phyloP scores from a whole-genome alignment of 2,888 invertebrate genomes.

The Euzophera pinguis region DNA sequence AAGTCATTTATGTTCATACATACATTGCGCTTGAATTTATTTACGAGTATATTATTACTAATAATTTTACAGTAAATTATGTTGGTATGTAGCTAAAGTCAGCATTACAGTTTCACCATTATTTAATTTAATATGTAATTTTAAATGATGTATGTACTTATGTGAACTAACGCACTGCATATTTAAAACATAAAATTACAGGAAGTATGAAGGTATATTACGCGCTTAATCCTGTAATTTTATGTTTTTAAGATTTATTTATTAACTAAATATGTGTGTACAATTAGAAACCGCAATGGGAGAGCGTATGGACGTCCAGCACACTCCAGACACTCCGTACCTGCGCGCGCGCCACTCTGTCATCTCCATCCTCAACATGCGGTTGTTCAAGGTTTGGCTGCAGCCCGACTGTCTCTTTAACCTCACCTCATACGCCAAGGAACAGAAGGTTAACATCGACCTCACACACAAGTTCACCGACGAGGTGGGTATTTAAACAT shows the following conservation, averaged over 20 bases:
- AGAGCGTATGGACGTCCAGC: conserved; percentile 79
- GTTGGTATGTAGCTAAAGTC: too few species aligned
- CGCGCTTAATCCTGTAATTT: too few species aligned
- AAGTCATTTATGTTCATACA: background rate
- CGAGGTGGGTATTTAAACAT: conserved; percentile 33
- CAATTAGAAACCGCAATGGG: conserved; percentile 89
- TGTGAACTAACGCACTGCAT: too few species aligned
- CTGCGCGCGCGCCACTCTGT: conserved; percentile 74
- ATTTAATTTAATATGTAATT: background rate
- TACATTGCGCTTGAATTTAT: conserved; percentile 3
- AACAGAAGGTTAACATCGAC: conserved; percentile 77
- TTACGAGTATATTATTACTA: background rate
- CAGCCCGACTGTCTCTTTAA: conserved; percentile 83
- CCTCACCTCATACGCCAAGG: conserved; percentile 73
- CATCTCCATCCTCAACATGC: conserved; percentile 64
- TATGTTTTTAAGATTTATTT: too few species aligned
- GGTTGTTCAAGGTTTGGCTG: conserved; percentile 80
- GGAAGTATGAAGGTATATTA: too few species aligned
- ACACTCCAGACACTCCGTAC: conserved; percentile 77
- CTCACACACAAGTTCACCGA: conserved; percentile 82
- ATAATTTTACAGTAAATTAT: too few species aligned
- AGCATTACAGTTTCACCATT: background rate
- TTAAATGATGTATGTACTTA: too few species aligned
- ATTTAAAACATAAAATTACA: too few species aligned
- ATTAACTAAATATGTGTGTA: too few species aligned